A percentile compares a stretch with the other conserved stretches of the same genome.
Evolutionary conservation across 2,113 vertebrate genomes (phyloP).

Genomic region (Vidua chalybeata): DNA sequence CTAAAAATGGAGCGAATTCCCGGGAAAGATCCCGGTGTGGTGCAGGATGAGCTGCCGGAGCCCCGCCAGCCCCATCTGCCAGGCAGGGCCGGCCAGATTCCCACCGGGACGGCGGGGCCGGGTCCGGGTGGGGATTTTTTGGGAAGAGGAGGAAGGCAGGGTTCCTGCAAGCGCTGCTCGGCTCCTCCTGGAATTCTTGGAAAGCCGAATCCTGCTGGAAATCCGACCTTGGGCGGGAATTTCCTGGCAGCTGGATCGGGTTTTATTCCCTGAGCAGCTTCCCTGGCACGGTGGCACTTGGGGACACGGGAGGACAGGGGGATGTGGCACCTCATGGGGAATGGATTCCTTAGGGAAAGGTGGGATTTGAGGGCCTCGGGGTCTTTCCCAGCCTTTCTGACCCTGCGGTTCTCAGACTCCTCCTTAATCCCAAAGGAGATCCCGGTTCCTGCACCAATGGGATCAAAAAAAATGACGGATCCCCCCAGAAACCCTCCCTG

Average conservation of each 20-base stretch:
- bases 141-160: background rate
- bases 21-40: fast-evolving
- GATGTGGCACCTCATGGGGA: background rate
- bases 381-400: background rate
- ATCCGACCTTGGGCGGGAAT: fast-evolving
- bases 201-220: background rate
- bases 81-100: no score
- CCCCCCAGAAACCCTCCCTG: background rate
- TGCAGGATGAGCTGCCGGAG: background rate
- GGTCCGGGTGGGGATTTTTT: background rate
- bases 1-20: background rate
- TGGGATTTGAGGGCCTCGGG: fast-evolving
- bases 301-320: background rate
- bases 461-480: background rate
- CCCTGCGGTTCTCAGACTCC: background rate
- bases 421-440: fast-evolving
- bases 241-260: background rate
- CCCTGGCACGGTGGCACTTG: background rate
- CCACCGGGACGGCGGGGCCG: background rate
- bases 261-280: background rate
- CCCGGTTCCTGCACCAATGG: fast-evolving
- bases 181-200: background rate
- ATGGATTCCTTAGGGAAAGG: background rate
- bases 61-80: background rate
- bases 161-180: background rate